phyloP scores from a whole-genome alignment of 23 tunicate genomes.

The Oikopleura dioica region DNA sequence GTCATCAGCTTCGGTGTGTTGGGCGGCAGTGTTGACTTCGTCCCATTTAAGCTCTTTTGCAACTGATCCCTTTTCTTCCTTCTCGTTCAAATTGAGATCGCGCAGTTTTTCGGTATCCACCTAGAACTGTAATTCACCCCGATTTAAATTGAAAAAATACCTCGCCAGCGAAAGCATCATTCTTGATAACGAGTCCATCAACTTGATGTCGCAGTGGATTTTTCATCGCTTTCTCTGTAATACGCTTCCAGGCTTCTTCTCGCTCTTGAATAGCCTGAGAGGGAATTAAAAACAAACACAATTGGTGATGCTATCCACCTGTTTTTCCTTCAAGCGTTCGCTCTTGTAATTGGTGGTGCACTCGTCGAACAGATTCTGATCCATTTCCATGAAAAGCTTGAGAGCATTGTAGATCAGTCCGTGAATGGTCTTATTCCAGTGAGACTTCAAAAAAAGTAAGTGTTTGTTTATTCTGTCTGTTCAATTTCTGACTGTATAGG shows the following conservation, averaged over 20 bases:
- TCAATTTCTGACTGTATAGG: neutral
- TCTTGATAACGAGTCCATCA: neutral
- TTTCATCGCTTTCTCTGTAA: neutral
- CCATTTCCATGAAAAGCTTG: slow-evolving; percentile 95
- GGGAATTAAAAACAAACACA: too few species aligned
- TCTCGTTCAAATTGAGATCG: too few species aligned
- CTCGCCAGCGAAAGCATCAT: too few species aligned
- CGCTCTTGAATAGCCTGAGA: neutral
- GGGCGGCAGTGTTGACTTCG: too few species aligned
- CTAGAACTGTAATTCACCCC: too few species aligned
- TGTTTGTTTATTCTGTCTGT: neutral
- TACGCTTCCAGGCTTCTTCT: slow-evolving; percentile 8
- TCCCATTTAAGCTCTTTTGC: too few species aligned
- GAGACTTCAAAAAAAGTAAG: slow-evolving; percentile 2
- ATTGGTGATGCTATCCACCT: neutral
- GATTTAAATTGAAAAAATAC: too few species aligned
- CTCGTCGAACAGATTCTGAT: slow-evolving; percentile 41
- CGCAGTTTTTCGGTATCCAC: too few species aligned
- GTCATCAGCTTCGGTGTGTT: too few species aligned
- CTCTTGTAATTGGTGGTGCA: slow-evolving; percentile 73
- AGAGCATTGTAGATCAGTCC: slow-evolving; percentile 82
- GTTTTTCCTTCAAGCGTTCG: slow-evolving; percentile 49
- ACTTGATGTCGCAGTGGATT: neutral
- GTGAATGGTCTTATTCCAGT: slow-evolving; percentile 43
- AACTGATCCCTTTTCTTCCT: too few species aligned